Base-by-base conservation (phyloP, 1,140 invertebrate species). In the Neotoxoptera formosana region DNA sequence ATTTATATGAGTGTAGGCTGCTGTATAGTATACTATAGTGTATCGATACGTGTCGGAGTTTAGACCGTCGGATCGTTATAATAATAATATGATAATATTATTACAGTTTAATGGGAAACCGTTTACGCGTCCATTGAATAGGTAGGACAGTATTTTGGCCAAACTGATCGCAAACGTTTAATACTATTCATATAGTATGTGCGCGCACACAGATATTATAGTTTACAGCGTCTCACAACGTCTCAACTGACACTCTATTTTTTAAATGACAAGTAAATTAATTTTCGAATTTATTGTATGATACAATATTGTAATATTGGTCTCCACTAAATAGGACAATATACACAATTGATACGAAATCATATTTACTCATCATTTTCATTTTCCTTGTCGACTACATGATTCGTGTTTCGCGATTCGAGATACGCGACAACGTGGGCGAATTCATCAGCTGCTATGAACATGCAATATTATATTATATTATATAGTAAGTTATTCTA, bases 41-140 rank as follows among this genome's bases (percentile, higher is more conserved):
- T 41, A 53, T 53, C 4, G 51, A 20, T 53, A 41, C 36, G 21
- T 36, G 81, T 83, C 2, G 34, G 2, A 83, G 81, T 83, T 36
- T 41, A 36, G 21, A 83, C 81, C 36, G 36, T 41, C 9, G 3
- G 56, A 60, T 9, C 30, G n/a, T 67, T n/a, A 67, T 67, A n/a
- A n/a, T 67, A n/a, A n/a, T n/a, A 67, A 67, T 67, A 67, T 60
- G n/a, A 67, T n/a, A 67, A 67, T n/a, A 67, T 67, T 67, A 67
- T 67, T 25, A 30, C 9, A 36, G 36, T 84, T 84, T 25, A 11
- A 84, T 41, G 41, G 9, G 23, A 41, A 83, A 41, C 9, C 84
- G 7, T 48, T 87, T 86, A 3, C 11, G 81, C 36, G 9, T 84
- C 36, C 30, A 84, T 67, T n/a, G n/a, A 20, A 53, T 23, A 53